These are phyloP conservation scores for Willowsia nigromaculata DNA, from an alignment of 2,888 invertebrate species.

Conservation along the genomic window DNA sequence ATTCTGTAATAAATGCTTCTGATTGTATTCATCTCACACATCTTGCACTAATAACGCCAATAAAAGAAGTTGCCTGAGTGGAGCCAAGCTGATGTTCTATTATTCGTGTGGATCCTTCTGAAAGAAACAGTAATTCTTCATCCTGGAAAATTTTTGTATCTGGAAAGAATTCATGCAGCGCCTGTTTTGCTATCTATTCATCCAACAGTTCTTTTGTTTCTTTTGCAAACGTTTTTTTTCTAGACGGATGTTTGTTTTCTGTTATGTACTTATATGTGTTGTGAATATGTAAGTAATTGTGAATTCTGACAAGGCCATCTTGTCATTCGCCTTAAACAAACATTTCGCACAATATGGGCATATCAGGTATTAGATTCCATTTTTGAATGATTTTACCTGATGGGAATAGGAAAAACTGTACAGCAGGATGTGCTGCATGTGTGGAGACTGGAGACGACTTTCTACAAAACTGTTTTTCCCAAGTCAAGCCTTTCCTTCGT, in stretches of 20 bases:
- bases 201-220: not conserved
- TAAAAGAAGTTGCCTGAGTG: not conserved
- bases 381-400: too few species aligned
- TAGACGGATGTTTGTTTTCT: not conserved
- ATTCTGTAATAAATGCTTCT: not conserved
- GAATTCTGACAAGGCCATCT: not conserved
- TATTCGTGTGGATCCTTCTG: not conserved
- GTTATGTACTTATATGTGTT: not conserved
- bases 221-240: not conserved
- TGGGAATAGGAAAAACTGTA: too few species aligned
- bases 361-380: not conserved
- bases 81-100: not conserved
- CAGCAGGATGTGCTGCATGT: too few species aligned
- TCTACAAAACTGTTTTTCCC: not conserved
- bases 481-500: too few species aligned
- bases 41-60: not conserved
- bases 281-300: not conserved
- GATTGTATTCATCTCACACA: conserved; percentile 40
- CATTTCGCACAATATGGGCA: not conserved
- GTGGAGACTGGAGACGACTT: too few species aligned
- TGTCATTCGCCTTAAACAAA: not conserved
- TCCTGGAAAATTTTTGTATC: too few species aligned
- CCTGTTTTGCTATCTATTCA: not conserved
- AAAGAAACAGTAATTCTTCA: not conserved
- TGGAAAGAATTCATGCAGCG: too few species aligned